Evolutionary conservation across 2,113 vertebrate genomes (phyloP), one percentile per base, ranked within the genome.

Genomic region (Pristiophorus japonicus): DNA sequence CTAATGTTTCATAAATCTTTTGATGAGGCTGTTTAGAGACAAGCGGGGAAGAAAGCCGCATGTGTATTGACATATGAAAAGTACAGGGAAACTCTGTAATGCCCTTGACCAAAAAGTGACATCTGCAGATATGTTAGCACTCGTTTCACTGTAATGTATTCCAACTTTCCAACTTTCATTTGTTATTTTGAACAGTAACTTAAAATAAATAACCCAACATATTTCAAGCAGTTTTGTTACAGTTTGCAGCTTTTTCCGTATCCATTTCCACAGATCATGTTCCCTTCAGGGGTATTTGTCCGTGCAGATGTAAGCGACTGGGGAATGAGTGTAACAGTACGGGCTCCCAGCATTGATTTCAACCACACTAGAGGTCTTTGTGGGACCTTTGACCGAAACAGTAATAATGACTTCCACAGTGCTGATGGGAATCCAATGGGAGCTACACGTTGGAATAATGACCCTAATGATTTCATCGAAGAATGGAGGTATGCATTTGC

Each of bases 281-380:
- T 98, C 97, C 97, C 97, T 7, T 98, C 98, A 0, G 98, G 97
- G 84, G 97, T 97, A 0, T 98, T 98, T 96, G 97, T 98, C 94
- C 96, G 97, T 96, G 98, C 96, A 0, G 97, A 98, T 73, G 24
- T 98, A 38, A 96, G 96, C 0, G 96, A 97, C 51, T 97, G 97
- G 98, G 97, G 97, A 96, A 97, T 98, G 97, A 98, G 97, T 10
- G 85, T 98, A 96, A 97, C 97, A 0, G 96, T 97, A 92, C 97
- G 97, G 67, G 96, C 95, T 0, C 97, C 96, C 0, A 97, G 97
- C 70, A 96, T 96, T 0, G 97, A 98, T 97, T 98, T 97, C 96
- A 96, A 97, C 95, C 97, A 96, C 95, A 98, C 98, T 0, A 96
- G n/a, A 94, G 98, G 97, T 3, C 97, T 97, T 95, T 97, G 98